Evolutionary conservation across 1,140 invertebrate species (phyloP).

Genomic region (Zaprionus camerounensis): DNA sequence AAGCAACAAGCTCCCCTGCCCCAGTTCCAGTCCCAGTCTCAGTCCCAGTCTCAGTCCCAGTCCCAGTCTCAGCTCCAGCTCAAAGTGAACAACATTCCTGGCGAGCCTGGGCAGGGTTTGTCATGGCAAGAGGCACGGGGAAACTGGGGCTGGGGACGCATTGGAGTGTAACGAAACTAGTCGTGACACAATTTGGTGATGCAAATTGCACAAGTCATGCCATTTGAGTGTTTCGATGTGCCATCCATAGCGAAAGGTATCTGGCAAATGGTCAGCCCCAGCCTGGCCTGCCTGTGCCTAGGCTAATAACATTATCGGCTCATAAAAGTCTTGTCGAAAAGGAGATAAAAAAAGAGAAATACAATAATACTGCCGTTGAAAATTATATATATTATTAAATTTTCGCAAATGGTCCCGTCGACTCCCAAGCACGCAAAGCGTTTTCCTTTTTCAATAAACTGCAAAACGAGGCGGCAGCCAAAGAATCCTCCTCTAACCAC

Average conservation of each 20-base stretch:
- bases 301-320: conserved; percentile 76
- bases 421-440: conserved; percentile 42
- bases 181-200: conserved; percentile 75
- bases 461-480: conserved; percentile 38
- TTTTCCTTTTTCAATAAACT: conserved; percentile 56
- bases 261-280: conserved; percentile 1
- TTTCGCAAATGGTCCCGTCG: conserved; percentile 49
- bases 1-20: conserved; percentile 59
- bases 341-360: background rate
- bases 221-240: conserved; percentile 47
- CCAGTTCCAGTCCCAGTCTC: background rate
- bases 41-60: background rate
- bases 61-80: conserved; percentile 16
- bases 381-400: conserved; percentile 71
- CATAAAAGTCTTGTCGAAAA: conserved; percentile 55
- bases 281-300: conserved; percentile 34
- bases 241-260: conserved; percentile 8
- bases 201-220: conserved; percentile 77
- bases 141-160: conserved; percentile 36
- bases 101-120: conserved; percentile 35
- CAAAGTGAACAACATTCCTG: conserved; percentile 63
- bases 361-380: conserved; percentile 24
- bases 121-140: background rate
- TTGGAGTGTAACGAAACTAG: conserved; percentile 71
- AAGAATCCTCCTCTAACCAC: conserved; percentile 55